These are phyloP conservation scores for Phenacoccus solenopsis DNA, from an alignment of 1,140 invertebrate species.

Conservation along the genomic window DNA sequence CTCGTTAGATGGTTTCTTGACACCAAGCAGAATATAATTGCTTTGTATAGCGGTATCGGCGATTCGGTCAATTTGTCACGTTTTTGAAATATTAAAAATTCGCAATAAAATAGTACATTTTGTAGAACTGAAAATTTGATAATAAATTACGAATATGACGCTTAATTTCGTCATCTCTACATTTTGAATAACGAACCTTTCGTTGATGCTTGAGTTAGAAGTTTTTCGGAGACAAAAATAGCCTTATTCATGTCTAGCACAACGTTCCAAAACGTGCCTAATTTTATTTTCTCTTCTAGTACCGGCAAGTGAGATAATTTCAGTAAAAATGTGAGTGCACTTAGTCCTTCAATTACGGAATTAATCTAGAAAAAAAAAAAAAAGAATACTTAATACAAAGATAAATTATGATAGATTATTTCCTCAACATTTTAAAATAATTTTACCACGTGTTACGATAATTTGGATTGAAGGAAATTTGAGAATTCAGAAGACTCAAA, in stretches of 20 bases:
- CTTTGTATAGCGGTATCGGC: conserved; percentile 42
- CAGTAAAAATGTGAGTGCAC: conserved; percentile 58
- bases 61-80: conserved; percentile 42
- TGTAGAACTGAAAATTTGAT: conserved; percentile 37
- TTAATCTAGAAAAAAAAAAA: conserved; percentile 32
- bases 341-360: conserved; percentile 63
- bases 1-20: conserved; percentile 30
- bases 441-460: background rate
- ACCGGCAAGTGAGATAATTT: conserved; percentile 45
- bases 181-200: conserved; percentile 42
- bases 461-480: background rate
- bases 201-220: conserved; percentile 51
- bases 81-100: conserved; percentile 48
- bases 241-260: conserved; percentile 61
- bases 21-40: conserved; percentile 48
- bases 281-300: conserved; percentile 34
- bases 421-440: no score
- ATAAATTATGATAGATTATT: background rate
- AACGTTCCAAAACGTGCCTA: conserved; percentile 49
- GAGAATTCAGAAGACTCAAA: no score
- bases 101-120: conserved; percentile 47
- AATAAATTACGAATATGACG: background rate
- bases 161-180: no score
- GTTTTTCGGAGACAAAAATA: conserved; percentile 69
- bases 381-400: background rate